These are phyloP conservation scores for Drosophila rufa DNA, from an alignment of 1,140 invertebrate genomes.

Conservation along the genomic window DNA sequence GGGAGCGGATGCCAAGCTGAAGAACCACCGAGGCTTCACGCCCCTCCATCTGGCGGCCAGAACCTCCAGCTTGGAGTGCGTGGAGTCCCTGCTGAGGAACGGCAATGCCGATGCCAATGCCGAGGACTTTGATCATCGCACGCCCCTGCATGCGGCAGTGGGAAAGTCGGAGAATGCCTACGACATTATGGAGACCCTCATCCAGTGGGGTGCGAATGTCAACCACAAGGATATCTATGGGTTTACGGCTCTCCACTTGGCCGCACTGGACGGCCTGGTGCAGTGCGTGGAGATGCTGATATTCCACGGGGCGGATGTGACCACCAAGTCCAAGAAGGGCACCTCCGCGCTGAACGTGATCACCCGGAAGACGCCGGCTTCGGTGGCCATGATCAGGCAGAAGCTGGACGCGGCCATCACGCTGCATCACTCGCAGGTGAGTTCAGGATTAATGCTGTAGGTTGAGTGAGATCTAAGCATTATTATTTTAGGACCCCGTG, in stretches of 20 bases:
- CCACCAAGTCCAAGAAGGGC: conserved; percentile 92
- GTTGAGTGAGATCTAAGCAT: too few species aligned
- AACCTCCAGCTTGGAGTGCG: conserved; percentile 91
- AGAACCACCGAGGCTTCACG: conserved; percentile 91
- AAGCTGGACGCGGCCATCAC: conserved; percentile 92
- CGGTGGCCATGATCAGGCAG: conserved; percentile 90
- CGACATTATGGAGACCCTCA: conserved; percentile 90
- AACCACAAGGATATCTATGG: conserved; percentile 95
- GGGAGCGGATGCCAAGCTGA: conserved; percentile 89
- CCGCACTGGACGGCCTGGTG: conserved; percentile 93
- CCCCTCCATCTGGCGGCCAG: conserved; percentile 91
- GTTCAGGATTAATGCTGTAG: not conserved
- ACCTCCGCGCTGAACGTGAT: conserved; percentile 93
- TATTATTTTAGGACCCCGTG: conserved; percentile 87
- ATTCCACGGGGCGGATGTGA: conserved; percentile 93
- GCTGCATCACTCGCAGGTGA: conserved; percentile 89
- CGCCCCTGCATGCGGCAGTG: conserved; percentile 91
- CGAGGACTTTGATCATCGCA: conserved; percentile 91
- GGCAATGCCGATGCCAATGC: conserved; percentile 90
- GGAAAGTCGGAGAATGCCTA: conserved; percentile 91
- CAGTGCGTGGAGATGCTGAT: conserved; percentile 93
- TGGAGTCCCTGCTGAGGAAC: conserved; percentile 90
- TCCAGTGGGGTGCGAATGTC: conserved; percentile 92
- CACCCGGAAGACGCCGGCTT: conserved; percentile 92
- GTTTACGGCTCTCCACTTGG: conserved; percentile 94